phyloP scores from a whole-genome alignment of 2,113 vertebrate genomes.

The Pogona vitticeps region DNA sequence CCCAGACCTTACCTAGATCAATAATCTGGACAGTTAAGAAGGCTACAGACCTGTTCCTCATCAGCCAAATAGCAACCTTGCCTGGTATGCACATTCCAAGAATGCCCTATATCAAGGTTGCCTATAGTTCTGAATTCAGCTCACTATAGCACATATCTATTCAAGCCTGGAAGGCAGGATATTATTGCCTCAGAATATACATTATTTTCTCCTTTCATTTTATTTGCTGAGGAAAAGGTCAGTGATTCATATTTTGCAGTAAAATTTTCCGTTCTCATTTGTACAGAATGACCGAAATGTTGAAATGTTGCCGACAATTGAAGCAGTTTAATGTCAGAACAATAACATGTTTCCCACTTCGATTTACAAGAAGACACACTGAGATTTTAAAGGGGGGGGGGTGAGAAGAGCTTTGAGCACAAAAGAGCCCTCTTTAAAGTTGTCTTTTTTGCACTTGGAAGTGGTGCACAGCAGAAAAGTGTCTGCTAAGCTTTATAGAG shows the following conservation, averaged over 20 bases:
- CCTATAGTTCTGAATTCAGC: not conserved
- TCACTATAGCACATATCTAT: not conserved
- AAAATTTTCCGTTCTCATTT: not conserved
- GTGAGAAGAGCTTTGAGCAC: not conserved
- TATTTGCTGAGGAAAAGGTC: not conserved
- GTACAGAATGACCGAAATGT: not conserved
- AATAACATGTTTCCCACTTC: fast-evolving
- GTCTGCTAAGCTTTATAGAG: not conserved
- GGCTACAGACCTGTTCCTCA: not conserved
- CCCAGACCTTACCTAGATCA: not conserved
- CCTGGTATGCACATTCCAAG: not conserved
- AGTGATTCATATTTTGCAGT: not conserved
- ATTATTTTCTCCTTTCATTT: not conserved
- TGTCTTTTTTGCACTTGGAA: constrained; percentile 21
- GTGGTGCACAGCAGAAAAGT: not conserved
- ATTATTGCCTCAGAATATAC: not conserved
- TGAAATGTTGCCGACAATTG: constrained; percentile 9
- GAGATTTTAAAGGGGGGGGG: not conserved
- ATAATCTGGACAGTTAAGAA: not conserved
- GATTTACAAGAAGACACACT: not conserved
- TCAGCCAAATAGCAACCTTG: not conserved
- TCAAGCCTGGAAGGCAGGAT: not conserved
- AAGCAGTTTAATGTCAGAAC: constrained; percentile 11
- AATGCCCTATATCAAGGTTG: not conserved
- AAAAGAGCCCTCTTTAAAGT: constrained; percentile 27